Evolutionary conservation across 2,113 vertebrate species (phyloP).

Genomic region (Hypocryptadius cinnamomeus): DNA sequence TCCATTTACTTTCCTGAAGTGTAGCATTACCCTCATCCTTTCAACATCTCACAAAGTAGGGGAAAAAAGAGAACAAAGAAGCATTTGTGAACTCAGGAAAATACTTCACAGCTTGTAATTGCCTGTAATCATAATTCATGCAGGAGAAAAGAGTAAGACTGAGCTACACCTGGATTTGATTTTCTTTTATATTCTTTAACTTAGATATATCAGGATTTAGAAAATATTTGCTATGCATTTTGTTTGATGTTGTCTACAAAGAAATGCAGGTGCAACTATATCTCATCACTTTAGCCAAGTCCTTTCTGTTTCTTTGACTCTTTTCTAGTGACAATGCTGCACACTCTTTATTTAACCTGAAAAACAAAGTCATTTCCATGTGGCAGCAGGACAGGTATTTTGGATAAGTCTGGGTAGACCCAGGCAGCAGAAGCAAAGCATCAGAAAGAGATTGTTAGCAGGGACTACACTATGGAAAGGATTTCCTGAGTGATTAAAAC

Average conservation of each 20-base stretch:
- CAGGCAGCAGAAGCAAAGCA: neutral
- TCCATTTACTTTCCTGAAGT: conserved; percentile 19
- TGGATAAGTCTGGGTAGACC: neutral
- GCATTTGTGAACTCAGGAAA: neutral
- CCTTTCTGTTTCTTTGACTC: neutral
- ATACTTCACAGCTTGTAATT: neutral
- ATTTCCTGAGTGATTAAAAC: conserved; percentile 37
- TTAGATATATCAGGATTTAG: neutral
- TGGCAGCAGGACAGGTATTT: neutral
- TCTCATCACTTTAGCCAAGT: neutral
- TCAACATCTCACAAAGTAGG: neutral
- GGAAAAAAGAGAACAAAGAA: neutral
- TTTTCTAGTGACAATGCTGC: neutral
- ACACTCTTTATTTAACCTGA: neutral
- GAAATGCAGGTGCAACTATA: neutral
- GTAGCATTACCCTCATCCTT: neutral
- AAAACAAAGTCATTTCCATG: neutral
- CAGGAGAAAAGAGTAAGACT: neutral
- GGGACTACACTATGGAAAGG: neutral
- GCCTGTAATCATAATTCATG: neutral
- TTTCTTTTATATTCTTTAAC: neutral
- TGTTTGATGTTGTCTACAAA: neutral
- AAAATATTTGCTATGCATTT: neutral
- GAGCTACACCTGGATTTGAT: neutral
- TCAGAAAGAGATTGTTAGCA: neutral